Evolutionary conservation across 2,797 vertebrate species (phyloP), one percentile per base, ranked within the genome.

Genomic region (Sebastes vulpes): DNA sequence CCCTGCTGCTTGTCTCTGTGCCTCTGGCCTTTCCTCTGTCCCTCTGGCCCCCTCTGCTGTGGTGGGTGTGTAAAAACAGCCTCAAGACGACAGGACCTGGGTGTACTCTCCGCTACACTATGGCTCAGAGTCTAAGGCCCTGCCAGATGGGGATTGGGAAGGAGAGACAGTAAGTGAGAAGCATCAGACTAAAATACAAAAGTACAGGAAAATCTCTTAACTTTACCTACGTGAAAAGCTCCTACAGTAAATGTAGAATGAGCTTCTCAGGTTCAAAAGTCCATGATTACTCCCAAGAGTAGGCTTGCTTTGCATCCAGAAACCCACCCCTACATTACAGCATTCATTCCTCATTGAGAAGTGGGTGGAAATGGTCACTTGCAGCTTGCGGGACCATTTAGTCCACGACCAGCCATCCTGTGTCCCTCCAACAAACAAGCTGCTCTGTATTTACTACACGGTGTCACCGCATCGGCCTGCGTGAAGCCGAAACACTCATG

Each of bases 61-160:
- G 92, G 79, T 91, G 92, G 93, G 92, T 87, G 92, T 95, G 91
- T 93, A 93, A 93, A 89, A 87, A 88, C 97, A 99, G 97, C 98
- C 98, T 95, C 97, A 97, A 93, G 98, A 99, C 85, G 98, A 99
- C 95, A 97, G 96, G 97, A 98, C 97, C 96, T 99, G 98, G 98
- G 98, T 99, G 94, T 99, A 99, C 96, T 99, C 98, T 96, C 98
- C 98, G 77, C 97, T 99, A 94, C 98, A 99, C 97, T 99, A 97
- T 98, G 97, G 97, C 92, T 90, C 97, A 92, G 98, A 97, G 89
- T 96, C 97, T 94, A 97, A 96, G 94, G 96, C 97, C 91, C 96
- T 97, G 96, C 97, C 98, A 89, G 97, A 98, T 95, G 97, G 97
- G 83, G 94, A 96, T 91, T 95, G 93, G 95, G 97, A 99, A 96